Evolutionary conservation across 2,797 vertebrate species (phyloP).

Genomic region (Dicrostonyx torquatus): DNA sequence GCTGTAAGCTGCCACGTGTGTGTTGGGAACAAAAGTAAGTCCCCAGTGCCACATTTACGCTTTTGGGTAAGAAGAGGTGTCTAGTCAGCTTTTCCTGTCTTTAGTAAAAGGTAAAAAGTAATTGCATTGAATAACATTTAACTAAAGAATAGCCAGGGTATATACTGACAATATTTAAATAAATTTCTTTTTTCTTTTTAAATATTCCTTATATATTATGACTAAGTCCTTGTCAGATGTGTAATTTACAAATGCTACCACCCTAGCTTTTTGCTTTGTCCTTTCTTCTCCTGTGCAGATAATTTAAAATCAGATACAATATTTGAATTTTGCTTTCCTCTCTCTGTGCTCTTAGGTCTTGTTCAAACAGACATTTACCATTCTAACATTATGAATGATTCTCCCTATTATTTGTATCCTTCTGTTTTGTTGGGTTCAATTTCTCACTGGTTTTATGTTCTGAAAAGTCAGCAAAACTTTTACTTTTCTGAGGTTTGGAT

Average conservation of each 20-base stretch:
- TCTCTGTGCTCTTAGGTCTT: not conserved
- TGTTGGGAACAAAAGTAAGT: not conserved
- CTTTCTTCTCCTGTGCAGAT: not conserved
- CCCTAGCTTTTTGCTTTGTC: not conserved
- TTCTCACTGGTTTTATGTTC: not conserved
- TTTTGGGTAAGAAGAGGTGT: not conserved
- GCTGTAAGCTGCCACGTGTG: not conserved
- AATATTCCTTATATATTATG: not conserved
- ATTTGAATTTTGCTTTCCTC: not conserved
- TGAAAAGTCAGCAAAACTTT: conserved; percentile 36
- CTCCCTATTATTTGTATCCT: not conserved
- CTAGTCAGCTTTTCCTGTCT: not conserved
- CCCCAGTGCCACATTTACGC: not conserved
- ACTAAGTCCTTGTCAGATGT: not conserved
- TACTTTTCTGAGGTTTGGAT: not conserved
- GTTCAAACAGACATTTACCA: not conserved
- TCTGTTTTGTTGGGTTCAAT: not conserved
- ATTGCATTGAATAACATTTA: not conserved
- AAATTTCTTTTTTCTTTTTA: not conserved
- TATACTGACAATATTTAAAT: not conserved
- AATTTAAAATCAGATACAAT: not conserved
- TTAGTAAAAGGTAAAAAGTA: not conserved
- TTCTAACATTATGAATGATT: not conserved
- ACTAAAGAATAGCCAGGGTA: not conserved
- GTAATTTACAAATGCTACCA: not conserved